phyloP scores from a whole-genome alignment of 2,113 vertebrate species.

The Triplophysa rosa region DNA sequence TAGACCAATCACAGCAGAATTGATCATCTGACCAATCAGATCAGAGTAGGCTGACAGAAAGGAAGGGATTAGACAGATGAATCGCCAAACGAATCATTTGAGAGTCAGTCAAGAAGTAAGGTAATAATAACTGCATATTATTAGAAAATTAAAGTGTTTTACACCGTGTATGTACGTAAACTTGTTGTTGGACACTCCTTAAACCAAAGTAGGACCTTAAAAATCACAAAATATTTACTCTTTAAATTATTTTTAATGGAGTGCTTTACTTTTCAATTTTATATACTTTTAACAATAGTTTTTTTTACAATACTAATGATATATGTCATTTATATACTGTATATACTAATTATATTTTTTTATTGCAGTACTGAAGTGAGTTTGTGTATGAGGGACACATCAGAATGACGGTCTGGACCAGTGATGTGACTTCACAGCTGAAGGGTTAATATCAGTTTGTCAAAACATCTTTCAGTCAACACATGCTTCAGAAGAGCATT shows the following conservation, averaged over 20 bases:
- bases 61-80: no score
- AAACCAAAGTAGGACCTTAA: no score
- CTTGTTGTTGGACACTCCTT: no score
- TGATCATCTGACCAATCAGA: no score
- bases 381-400: constrained; percentile 56
- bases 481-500: constrained; percentile 11
- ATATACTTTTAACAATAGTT: not conserved
- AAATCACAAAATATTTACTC: no score
- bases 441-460: constrained; percentile 13
- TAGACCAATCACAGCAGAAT: no score
- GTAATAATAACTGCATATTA: no score
- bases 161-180: no score
- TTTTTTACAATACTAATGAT: not conserved
- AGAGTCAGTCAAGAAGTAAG: no score
- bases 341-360: constrained; percentile 1
- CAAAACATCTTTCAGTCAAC: constrained; percentile 33
- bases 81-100: no score
- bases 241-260: not conserved
- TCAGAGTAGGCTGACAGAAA: no score
- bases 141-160: no score
- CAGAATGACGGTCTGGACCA: constrained; percentile 74
- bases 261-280: not conserved
- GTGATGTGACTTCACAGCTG: not conserved
- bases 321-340: not conserved
- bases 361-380: constrained; percentile 54